Base-by-base conservation (phyloP, 2,888 invertebrate species). In the Amiota minor region DNA sequence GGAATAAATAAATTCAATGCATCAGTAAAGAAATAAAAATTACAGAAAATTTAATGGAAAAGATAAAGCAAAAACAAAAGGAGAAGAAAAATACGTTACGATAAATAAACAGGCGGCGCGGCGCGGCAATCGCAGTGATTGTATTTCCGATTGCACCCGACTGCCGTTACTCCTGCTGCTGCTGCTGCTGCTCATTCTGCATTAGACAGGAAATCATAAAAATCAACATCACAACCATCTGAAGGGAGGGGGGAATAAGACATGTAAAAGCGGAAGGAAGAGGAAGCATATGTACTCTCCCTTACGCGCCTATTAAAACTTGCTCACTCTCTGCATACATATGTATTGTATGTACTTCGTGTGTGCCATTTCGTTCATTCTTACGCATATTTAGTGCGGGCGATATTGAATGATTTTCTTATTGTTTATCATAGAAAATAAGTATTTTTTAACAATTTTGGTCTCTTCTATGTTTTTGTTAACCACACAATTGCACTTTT, bases 181-280 rank as follows among this genome's bases (percentile, higher is more conserved):
- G 20, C 6, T 35, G 35, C 35, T 6, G 35, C 35, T 35, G 9
- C 35, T 45, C 23, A 23, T 45, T 23, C 62, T 62, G 62, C 62
- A 62, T 50, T 50, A 68, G 67, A 68, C 67, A 68, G 67, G 67
- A 68, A 68, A 68, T 68, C 67, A 23, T 68, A 68, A 68, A 53
- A 68, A 68, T 68, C 53, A 68, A 53, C 67, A 23, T 68, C 50
- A 68, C 20, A 68, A 68, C 53, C 53, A 50, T 68, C 67, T 68
- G 53, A n/a, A 1, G 1, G 23, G 9, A 68, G 67, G 23, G 53
- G 50, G 67, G 35, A 35, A 35, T 35, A 35, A 20, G 23, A 20
- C 49, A 50, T 49, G 49, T 20, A 47, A 53, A 23, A 47, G 67
- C 67, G 67, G 67, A 68, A 47, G 67, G 50, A 68, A 68, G 67